A percentile compares a stretch with the other conserved stretches of the same genome.
These are phyloP conservation scores for Opisthocomus hoazin DNA, from an alignment of 2,113 vertebrate species.

Conservation along the genomic window DNA sequence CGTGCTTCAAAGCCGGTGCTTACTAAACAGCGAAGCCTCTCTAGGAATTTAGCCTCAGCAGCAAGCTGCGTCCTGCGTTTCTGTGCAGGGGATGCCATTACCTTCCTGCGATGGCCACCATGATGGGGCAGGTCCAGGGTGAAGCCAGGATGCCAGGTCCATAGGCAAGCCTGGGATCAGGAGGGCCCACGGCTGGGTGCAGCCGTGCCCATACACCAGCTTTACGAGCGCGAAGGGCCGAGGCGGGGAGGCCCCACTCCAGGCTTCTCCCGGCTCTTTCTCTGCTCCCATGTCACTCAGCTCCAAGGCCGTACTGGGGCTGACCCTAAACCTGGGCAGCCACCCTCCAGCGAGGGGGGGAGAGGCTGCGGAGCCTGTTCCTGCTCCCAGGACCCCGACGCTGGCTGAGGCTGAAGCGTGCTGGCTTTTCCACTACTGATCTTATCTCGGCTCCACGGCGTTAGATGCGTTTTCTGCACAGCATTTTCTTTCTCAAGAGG, in stretches of 20 bases:
- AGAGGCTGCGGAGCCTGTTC: background rate
- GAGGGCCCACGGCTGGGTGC: background rate
- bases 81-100: background rate
- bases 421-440: background rate
- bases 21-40: background rate
- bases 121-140: background rate
- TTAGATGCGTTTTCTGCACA: background rate
- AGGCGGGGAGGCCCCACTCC: background rate
- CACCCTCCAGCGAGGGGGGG: background rate
- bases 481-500: background rate
- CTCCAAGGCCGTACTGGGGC: fast-evolving
- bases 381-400: background rate
- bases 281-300: fast-evolving
- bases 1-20: background rate
- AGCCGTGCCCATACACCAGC: background rate
- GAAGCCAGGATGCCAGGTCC: background rate
- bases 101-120: background rate
- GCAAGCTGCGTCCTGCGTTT: background rate
- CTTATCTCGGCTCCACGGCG: fast-evolving
- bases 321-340: background rate
- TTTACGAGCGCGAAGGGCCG: background rate
- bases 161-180: background rate
- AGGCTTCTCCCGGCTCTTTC: background rate
- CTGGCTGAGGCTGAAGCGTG: background rate
- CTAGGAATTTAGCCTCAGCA: background rate